phyloP scores from a whole-genome alignment of 2,888 invertebrate species.

The Aethes cnicana region DNA sequence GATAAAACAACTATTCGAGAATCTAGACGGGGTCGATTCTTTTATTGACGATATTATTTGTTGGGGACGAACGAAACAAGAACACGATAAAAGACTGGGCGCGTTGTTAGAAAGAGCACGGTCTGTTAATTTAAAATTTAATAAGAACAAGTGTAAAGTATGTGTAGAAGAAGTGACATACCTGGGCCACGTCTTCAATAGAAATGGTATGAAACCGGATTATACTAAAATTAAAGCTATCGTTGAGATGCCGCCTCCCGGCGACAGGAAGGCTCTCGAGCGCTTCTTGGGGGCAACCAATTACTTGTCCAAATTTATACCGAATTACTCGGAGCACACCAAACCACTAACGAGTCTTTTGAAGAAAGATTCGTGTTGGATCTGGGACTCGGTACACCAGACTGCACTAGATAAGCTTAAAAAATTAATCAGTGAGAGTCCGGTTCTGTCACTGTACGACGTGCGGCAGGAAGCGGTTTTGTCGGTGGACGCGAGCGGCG shows the following conservation, averaged over 20 bases:
- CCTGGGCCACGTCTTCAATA: conserved; percentile 35
- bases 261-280: conserved; percentile 29
- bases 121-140: conserved; percentile 35
- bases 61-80: conserved; percentile 29
- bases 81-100: conserved; percentile 33
- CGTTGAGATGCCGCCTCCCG: conserved; percentile 23
- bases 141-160: conserved; percentile 25
- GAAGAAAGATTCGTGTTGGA: conserved; percentile 4
- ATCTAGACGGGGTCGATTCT: conserved; percentile 30
- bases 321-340: conserved; percentile 6
- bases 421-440: conserved; percentile 5
- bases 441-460: conserved; percentile 33
- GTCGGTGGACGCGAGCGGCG: conserved; percentile 34
- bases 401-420: conserved; percentile 4
- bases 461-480: conserved; percentile 12
- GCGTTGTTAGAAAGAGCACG: conserved; percentile 30
- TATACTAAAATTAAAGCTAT: conserved; percentile 33
- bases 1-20: conserved; percentile 29
- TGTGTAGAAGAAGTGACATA: conserved; percentile 32
- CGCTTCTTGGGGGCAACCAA: conserved; percentile 34
- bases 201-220: conserved; percentile 34
- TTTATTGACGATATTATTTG: conserved; percentile 35
- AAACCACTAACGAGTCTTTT: conserved; percentile 3
- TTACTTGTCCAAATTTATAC: conserved; percentile 25
- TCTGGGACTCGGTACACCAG: conserved; percentile 8